Conservation (phyloP, 2,888 invertebrate species). For the Allophyes oxyacanthae region DNA sequence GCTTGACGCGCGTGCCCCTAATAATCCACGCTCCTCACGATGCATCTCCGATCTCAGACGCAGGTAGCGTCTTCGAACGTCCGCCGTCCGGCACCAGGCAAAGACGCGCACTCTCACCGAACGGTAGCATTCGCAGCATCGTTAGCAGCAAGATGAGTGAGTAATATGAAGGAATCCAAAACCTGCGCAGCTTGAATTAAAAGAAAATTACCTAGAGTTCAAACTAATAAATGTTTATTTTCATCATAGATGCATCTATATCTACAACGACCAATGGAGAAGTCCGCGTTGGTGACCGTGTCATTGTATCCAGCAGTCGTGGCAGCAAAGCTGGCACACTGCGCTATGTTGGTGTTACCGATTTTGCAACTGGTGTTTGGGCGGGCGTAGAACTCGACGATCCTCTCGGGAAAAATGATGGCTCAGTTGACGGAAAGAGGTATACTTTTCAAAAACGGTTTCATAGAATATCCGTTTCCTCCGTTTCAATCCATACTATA, state of each 20-base stretch:
- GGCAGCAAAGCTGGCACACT: conserved; percentile 97
- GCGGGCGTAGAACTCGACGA: conserved; percentile 98
- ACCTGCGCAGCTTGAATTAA: neutral
- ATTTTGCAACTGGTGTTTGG: conserved; percentile 98
- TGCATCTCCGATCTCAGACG: conserved; percentile 84
- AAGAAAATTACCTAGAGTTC: neutral
- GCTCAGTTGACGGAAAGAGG: conserved; percentile 97
- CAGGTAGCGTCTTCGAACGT: conserved; percentile 84
- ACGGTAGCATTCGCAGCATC: conserved; percentile 85
- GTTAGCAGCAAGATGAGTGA: conserved; percentile 89
- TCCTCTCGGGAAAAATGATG: conserved; percentile 98
- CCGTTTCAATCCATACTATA: conserved; percentile 14
- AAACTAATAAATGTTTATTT: conserved; percentile 14
- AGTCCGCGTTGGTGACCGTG: conserved; percentile 96
- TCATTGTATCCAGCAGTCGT: conserved; percentile 95
- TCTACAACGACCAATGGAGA: conserved; percentile 88
- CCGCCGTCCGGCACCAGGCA: conserved; percentile 83
- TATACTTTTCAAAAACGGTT: conserved; percentile 69
- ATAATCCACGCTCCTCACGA: conserved; percentile 86
- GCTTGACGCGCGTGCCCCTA: conserved; percentile 93
- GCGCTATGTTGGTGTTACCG: conserved; percentile 95
- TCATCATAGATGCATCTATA: conserved; percentile 81
- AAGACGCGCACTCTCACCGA: conserved; percentile 83
- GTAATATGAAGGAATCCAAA: conserved; percentile 56
- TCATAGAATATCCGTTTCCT: neutral